Conservation (phyloP, 23 tunicate genomes). For the Trididemnum nubilum region DNA sequence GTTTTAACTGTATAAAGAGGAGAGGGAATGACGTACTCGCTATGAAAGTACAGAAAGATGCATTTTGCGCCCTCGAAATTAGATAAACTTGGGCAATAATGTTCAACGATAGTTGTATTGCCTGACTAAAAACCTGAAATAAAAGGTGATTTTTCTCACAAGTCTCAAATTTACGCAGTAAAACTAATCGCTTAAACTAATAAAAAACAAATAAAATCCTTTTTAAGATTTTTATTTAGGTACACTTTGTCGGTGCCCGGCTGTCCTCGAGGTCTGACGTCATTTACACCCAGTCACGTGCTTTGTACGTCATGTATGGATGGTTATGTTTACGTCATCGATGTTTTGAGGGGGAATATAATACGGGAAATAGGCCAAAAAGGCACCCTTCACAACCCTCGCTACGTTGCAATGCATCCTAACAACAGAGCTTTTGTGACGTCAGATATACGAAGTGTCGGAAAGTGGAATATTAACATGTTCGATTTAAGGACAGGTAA, state of each 20-base stretch:
- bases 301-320: slow-evolving; percentile 47
- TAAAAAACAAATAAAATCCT: too few species aligned
- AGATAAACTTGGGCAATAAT: too few species aligned
- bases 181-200: too few species aligned
- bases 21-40: too few species aligned
- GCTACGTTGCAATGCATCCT: slow-evolving; percentile 67
- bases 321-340: slow-evolving; percentile 53
- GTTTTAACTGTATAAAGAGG: too few species aligned
- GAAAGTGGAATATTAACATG: slow-evolving; percentile 45
- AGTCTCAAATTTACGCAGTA: too few species aligned
- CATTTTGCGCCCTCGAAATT: too few species aligned
- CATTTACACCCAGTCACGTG: slow-evolving; percentile 52
- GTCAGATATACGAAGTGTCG: slow-evolving; percentile 40
- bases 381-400: slow-evolving; percentile 35
- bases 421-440: slow-evolving; percentile 52
- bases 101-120: too few species aligned
- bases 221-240: slow-evolving; percentile 20
- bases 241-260: slow-evolving; percentile 46
- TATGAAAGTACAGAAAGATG: too few species aligned
- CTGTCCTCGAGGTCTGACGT: slow-evolving; percentile 50
- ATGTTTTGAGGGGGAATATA: slow-evolving; percentile 32
- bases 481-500: slow-evolving; percentile 64
- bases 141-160: too few species aligned
- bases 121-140: too few species aligned
- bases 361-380: slow-evolving; percentile 30